These are phyloP conservation scores for Dolichotis patagonum DNA, from an alignment of 2,113 vertebrate genomes.

Conservation along the genomic window DNA sequence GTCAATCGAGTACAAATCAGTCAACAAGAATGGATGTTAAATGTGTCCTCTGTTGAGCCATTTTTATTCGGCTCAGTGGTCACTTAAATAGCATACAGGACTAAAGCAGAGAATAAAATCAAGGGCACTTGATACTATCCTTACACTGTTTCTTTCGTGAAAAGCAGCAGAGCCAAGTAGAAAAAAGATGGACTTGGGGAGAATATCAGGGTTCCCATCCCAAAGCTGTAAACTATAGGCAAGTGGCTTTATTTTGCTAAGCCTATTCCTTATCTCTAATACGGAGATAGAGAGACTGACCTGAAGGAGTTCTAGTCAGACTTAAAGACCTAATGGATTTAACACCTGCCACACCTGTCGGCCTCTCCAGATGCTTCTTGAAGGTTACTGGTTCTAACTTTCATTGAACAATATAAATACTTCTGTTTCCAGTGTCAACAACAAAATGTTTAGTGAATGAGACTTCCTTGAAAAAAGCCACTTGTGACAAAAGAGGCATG, in stretches of 20 bases:
- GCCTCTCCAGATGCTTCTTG: background rate
- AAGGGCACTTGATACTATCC: background rate
- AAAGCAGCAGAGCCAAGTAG: background rate
- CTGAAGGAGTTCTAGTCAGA: background rate
- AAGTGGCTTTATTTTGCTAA: background rate
- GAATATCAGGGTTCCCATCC: background rate
- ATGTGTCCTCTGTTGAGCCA: background rate
- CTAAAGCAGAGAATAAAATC: conserved; percentile 27
- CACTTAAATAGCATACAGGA: background rate
- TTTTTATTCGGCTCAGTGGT: background rate
- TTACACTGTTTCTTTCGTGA: background rate
- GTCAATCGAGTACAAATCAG: background rate
- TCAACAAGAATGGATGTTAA: background rate
- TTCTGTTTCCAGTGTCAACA: background rate
- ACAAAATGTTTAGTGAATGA: conserved; percentile 12
- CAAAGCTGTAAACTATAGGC: background rate
- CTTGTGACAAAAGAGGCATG: background rate
- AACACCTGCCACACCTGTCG: background rate
- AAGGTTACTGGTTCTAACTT: background rate
- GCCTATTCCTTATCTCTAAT: background rate
- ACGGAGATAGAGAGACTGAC: background rate
- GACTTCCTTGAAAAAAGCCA: background rate
- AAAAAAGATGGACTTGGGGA: background rate
- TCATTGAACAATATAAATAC: background rate
- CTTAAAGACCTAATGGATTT: background rate